Base-by-base conservation (phyloP, 2,113 vertebrate species). In the Numenius arquata region DNA sequence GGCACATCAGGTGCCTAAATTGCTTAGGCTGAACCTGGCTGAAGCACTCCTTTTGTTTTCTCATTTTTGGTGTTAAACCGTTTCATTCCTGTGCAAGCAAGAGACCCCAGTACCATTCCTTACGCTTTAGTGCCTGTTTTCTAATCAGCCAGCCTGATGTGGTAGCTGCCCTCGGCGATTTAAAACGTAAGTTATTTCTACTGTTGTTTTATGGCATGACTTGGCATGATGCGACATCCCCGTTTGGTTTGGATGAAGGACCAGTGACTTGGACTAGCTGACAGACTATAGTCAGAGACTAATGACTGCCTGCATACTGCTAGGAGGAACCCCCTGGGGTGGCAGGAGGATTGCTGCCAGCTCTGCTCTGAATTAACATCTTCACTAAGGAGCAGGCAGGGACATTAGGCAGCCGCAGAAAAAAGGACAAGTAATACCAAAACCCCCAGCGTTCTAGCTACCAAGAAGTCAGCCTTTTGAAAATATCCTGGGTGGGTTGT, bases 301-400 rank as follows among this genome's bases (percentile, higher is more conserved):
- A 88, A 86, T 93, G 94, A 95, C 90, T 96, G 96, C 83, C 74
- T 92, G 95, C 94, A 89, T 73, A 78, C 84, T 96, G 94, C 91
- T 92, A 81, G 81, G 81, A 95, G 93, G 95, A 95, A 95, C 86
- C 94, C 93, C 95, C 90, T 89, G 89, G 92, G 70, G 95, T 88
- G 83, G 22, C 77, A 50, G 80, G 40, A 78, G 58, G 86, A 94
- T 74, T 0, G 27, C 89, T 95, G 96, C 94, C 95, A 95, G 81
- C 86, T 94, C 90, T 93, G 90, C 84, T 95, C 95, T 93, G 92
- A 87, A 85, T 96, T 95, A 95, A 95, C 89, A 92, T 96, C 90
- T 93, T 95, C 89, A 79, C 95, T 95, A 85, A 91, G 89, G 71
- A 95, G 91, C 82, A 68, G 83, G 66, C 86, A 75, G 70, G 52